phyloP scores from a whole-genome alignment of 1,140 invertebrate species.

The Leguminivora glycinivorella region DNA sequence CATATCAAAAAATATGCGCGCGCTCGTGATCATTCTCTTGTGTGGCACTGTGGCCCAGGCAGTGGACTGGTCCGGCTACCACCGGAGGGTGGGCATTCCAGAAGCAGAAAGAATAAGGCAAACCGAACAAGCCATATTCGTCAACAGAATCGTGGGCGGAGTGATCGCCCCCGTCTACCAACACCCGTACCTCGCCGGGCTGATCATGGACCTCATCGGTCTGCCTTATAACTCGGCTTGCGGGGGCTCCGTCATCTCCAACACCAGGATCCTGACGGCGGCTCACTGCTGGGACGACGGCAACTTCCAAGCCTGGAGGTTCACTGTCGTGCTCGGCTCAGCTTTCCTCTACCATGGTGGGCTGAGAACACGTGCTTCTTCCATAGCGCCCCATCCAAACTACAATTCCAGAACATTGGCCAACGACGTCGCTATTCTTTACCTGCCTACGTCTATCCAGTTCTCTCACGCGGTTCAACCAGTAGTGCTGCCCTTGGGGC shows the following conservation, averaged over 20 bases:
- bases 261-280: conserved; percentile 52
- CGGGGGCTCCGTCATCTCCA: conserved; percentile 52
- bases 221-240: conserved; percentile 44
- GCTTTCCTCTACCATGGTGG: conserved; percentile 54
- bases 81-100: conserved; percentile 47
- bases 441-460: conserved; percentile 41
- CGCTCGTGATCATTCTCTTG: conserved; percentile 35
- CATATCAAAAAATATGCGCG: conserved; percentile 36
- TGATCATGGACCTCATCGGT: conserved; percentile 55
- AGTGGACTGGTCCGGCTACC: conserved; percentile 44
- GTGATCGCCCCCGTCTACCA: conserved; percentile 42
- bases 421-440: conserved; percentile 59
- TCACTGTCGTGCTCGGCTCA: conserved; percentile 55
- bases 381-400: conserved; percentile 44
- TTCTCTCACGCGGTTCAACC: conserved; percentile 43
- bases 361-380: conserved; percentile 39
- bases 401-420: conserved; percentile 50
- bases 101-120: conserved; percentile 46
- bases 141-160: conserved; percentile 50
- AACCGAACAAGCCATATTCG: conserved; percentile 32
- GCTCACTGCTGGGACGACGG: conserved; percentile 64
- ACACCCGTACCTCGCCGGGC: conserved; percentile 56
- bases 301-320: conserved; percentile 47
- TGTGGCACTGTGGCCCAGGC: conserved; percentile 15
- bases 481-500: conserved; percentile 42